A percentile compares a stretch with the other conserved stretches of the same genome.
Evolutionary conservation across 1,140 invertebrate genomes (phyloP).

Genomic region (Neelides sp.): DNA sequence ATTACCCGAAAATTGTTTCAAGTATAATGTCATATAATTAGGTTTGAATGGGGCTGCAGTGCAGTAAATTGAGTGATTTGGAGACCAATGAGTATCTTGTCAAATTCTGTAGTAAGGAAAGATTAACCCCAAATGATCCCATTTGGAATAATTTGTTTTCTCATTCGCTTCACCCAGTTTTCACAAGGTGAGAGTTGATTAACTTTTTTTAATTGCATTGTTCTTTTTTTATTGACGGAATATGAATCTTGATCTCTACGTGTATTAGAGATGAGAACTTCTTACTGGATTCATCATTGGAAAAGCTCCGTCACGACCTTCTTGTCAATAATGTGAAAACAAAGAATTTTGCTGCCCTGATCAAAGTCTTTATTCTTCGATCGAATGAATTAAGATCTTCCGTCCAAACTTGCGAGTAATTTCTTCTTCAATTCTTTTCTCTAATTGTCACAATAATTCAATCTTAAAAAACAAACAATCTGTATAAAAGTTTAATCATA

Average conservation of each 20-base stretch:
- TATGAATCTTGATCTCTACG: slow-evolving; percentile 3
- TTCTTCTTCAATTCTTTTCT: slow-evolving; percentile 26
- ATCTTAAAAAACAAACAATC: no score
- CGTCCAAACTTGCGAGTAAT: slow-evolving; percentile 72
- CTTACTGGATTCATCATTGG: slow-evolving; percentile 63
- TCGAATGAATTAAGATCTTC: slow-evolving; percentile 65
- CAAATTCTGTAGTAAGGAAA: slow-evolving; percentile 60
- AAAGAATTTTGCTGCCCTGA: slow-evolving; percentile 72
- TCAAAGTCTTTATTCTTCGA: slow-evolving; percentile 67
- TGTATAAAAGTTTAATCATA: no score
- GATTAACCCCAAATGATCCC: slow-evolving; percentile 72
- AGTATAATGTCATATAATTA: no score
- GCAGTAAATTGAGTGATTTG: slow-evolving; percentile 68
- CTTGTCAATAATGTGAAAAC: slow-evolving; percentile 66
- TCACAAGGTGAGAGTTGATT: slow-evolving; percentile 56
- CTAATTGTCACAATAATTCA: no score
- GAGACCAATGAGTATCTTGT: slow-evolving; percentile 66
- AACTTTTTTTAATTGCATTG: slow-evolving; percentile 1
- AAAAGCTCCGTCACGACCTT: slow-evolving; percentile 56
- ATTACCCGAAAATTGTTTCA: no score
- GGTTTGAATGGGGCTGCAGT: slow-evolving; percentile 64
- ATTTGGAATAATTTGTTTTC: slow-evolving; percentile 89
- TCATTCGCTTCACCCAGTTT: slow-evolving; percentile 70
- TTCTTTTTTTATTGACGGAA: slow-evolving; percentile 7
- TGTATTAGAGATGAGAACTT: slow-evolving; percentile 55